A percentile compares a stretch with the other conserved stretches of the same genome.
Conservation (phyloP, 2,797 vertebrate species). For the Dicrostonyx torquatus region DNA sequence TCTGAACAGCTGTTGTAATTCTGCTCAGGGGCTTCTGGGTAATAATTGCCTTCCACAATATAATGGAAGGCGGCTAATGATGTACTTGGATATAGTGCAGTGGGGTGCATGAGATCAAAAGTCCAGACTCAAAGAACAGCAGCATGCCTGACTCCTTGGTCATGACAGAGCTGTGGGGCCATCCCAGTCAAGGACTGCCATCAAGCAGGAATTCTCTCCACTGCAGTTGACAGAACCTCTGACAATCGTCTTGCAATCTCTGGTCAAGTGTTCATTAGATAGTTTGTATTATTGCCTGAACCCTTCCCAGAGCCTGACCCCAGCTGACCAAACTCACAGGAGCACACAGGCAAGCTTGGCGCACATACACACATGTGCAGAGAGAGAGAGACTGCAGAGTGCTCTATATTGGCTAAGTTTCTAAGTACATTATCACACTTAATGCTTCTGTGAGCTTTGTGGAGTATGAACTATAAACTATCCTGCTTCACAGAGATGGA, state of each 20-base stretch:
- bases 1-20: neutral
- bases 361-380: neutral
- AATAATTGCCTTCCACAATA: neutral
- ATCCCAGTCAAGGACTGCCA: neutral
- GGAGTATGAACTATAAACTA: neutral
- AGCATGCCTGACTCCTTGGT: neutral
- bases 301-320: neutral
- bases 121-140: no score
- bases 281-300: neutral
- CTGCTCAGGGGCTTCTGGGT: neutral
- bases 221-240: neutral
- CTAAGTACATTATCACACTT: neutral
- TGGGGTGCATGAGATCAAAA: neutral
- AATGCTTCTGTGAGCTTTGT: neutral
- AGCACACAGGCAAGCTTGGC: neutral
- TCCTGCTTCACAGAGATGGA: neutral
- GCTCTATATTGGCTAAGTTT: neutral
- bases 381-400: neutral
- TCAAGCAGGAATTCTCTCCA: slow-evolving; percentile 14
- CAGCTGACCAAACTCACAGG: slow-evolving; percentile 1
- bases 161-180: neutral
- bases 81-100: neutral
- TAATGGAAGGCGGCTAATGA: neutral
- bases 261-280: slow-evolving; percentile 11
- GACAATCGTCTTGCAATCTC: neutral